Percentiles rank a stretch among this genome's conserved stretches.
Conservation (phyloP, 2,888 invertebrate genomes). For the Pilophorus perplexus region DNA sequence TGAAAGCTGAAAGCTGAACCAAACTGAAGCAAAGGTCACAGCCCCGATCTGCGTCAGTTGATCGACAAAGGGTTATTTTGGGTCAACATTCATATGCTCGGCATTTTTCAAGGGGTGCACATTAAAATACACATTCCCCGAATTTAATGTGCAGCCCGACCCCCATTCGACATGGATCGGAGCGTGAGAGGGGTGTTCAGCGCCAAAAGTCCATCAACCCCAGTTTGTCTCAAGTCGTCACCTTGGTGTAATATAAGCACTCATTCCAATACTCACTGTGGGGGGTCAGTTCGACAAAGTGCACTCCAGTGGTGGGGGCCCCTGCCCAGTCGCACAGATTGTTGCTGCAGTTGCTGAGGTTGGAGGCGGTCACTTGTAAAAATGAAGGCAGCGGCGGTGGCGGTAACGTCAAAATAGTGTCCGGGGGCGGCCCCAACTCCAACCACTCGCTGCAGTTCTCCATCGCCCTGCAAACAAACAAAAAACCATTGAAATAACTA, state of each 20-base stretch:
- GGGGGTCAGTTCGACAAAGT: slow-evolving; percentile 75
- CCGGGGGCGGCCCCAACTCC: slow-evolving; percentile 72
- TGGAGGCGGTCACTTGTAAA: slow-evolving; percentile 56
- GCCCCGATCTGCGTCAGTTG: no score
- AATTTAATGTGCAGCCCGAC: no score
- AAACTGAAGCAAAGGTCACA: no score
- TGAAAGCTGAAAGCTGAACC: no score
- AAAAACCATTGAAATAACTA: no score
- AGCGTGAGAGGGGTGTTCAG: no score
- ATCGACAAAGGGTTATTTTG: no score
- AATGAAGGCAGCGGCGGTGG: slow-evolving; percentile 81
- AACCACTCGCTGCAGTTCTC: slow-evolving; percentile 53
- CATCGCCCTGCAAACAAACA: slow-evolving; percentile 39
- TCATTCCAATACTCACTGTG: slow-evolving; percentile 59
- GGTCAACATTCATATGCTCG: no score
- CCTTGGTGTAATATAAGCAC: neutral
- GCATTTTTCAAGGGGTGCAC: no score
- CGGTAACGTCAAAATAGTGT: slow-evolving; percentile 77
- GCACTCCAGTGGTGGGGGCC: slow-evolving; percentile 59
- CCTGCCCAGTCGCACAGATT: slow-evolving; percentile 53
- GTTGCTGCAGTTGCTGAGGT: slow-evolving; percentile 48
- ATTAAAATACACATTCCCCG: no score
- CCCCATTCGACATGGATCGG: no score
- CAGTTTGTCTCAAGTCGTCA: neutral
- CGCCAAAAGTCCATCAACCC: no score